A percentile compares a stretch with the other conserved stretches of the same genome.
Evolutionary conservation across 37 sponge, comb jelly and placozoan genomes (phyloP).

Genomic region (Dysidea cf. avara): DNA sequence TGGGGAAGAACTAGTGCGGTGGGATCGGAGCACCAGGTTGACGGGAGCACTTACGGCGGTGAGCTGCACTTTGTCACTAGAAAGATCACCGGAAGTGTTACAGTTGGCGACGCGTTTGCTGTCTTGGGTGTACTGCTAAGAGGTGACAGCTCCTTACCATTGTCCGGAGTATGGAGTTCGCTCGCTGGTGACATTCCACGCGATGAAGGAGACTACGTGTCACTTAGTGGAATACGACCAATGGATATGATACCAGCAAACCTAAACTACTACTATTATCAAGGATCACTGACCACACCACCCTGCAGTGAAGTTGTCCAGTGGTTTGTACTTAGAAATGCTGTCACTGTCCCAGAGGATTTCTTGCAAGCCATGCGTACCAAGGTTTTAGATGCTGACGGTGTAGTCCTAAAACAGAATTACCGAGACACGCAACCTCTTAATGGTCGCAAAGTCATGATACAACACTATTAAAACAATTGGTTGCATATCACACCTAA

Average conservation of each 20-base stretch:
- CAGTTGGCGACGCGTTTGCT: not conserved
- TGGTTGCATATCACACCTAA: too few species aligned
- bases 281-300: constrained; percentile 69
- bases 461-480: too few species aligned
- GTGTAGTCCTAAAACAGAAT: not conserved
- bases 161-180: constrained; percentile 1
- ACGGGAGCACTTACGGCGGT: constrained; percentile 1
- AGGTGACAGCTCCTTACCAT: not conserved
- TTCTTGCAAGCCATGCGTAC: constrained; percentile 27
- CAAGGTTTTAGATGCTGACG: not conserved
- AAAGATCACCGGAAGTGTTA: not conserved
- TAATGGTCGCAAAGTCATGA: constrained; percentile 11
- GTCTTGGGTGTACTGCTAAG: constrained; percentile 42
- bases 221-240: not conserved
- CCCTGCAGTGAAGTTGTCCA: constrained; percentile 52
- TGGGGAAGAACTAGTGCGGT: constrained; percentile 9
- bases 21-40: constrained; percentile 52
- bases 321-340: constrained; percentile 58
- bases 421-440: constrained; percentile 11
- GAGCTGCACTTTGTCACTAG: too few species aligned
- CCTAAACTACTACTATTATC: constrained; percentile 46
- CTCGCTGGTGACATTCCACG: not conserved
- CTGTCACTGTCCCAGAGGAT: constrained; percentile 20
- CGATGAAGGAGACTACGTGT: not conserved
- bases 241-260: constrained; percentile 28